Conservation (phyloP, 2,113 vertebrate species). For the Pangasianodon hypophthalmus region DNA sequence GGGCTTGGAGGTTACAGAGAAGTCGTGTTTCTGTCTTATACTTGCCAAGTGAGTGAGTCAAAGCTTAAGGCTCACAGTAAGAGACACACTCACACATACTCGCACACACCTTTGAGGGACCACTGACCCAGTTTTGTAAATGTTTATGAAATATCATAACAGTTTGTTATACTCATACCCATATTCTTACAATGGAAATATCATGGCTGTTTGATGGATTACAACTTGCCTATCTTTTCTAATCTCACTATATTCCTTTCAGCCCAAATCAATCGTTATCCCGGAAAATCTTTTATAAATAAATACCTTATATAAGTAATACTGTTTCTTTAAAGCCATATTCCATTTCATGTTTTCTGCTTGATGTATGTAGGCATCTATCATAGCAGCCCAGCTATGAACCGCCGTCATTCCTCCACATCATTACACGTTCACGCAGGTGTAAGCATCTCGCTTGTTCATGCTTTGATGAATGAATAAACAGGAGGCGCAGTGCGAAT, state of each 20-base stretch:
- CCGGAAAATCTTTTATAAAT: background rate
- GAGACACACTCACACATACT: slow-evolving; percentile 2
- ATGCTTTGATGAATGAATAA: slow-evolving; percentile 43
- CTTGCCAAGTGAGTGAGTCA: slow-evolving; percentile 10
- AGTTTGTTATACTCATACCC: background rate
- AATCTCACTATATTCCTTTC: background rate
- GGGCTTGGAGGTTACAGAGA: slow-evolving; percentile 32
- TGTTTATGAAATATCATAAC: slow-evolving; percentile 43
- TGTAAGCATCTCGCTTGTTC: slow-evolving; percentile 9
- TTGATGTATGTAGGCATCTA: background rate
- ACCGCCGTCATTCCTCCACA: slow-evolving; percentile 16
- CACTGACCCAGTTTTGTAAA: slow-evolving; percentile 38
- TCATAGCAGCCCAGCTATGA: background rate
- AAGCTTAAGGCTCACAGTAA: slow-evolving; percentile 11
- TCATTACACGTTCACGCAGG: slow-evolving; percentile 37
- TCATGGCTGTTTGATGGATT: background rate
- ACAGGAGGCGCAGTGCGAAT: slow-evolving; percentile 29
- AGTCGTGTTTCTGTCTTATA: slow-evolving; percentile 35
- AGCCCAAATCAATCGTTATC: background rate
- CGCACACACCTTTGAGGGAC: slow-evolving; percentile 11
- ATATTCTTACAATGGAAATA: background rate
- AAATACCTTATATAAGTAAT: background rate
- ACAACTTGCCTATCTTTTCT: background rate
- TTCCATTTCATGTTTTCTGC: background rate
- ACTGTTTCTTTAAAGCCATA: background rate